Evolutionary conservation across 2,797 vertebrate species (phyloP).

Genomic region (Falco novaeseelandiae): DNA sequence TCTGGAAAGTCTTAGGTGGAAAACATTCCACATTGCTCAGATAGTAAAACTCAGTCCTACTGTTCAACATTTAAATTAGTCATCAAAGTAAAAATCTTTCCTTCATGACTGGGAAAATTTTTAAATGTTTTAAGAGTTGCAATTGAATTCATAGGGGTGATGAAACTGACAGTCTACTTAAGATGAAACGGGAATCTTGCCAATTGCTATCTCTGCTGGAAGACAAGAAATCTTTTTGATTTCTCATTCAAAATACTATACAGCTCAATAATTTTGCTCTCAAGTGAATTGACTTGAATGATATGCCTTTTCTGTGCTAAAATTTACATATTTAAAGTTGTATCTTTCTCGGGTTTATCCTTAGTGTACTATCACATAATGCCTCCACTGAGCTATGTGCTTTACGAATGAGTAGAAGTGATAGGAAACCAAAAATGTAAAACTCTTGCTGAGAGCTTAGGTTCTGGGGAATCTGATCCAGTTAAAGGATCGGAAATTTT

Average conservation of each 20-base stretch:
- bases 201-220: background rate
- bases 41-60: background rate
- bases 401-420: background rate
- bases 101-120: background rate
- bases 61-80: conserved; percentile 6
- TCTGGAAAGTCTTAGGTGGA: background rate
- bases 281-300: background rate
- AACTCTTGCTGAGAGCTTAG: background rate
- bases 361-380: background rate
- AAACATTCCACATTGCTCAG: background rate
- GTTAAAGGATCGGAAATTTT: background rate
- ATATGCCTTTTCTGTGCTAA: background rate
- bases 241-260: conserved; percentile 16
- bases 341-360: background rate
- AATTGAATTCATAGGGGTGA: conserved; percentile 9
- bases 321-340: background rate
- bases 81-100: conserved; percentile 6
- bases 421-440: background rate
- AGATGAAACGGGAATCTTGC: background rate
- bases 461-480: background rate
- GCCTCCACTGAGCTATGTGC: background rate
- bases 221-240: conserved; percentile 31
- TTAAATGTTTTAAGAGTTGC: background rate
- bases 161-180: conserved; percentile 35
- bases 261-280: conserved; percentile 9